These are phyloP conservation scores for Drosophila pseudoobscura DNA, from an alignment of 1,140 invertebrate species.

Conservation along the genomic window DNA sequence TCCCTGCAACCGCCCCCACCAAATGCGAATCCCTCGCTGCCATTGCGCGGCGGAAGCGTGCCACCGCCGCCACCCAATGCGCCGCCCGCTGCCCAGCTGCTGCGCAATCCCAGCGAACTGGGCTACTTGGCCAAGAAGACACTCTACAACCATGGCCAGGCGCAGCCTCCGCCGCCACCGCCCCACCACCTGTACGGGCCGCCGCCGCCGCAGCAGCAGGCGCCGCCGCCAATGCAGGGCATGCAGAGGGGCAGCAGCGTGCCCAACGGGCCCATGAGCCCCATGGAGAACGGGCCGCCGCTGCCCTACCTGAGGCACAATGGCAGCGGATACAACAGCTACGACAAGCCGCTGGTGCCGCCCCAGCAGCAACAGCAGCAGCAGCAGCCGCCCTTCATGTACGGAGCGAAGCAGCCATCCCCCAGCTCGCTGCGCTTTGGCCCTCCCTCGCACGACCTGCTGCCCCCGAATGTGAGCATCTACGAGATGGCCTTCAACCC, in stretches of 20 bases:
- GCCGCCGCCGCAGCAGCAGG: conserved; percentile 65
- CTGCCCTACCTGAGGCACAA: conserved; percentile 70
- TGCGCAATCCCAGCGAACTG: conserved; percentile 74
- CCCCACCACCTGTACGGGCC: conserved; percentile 67
- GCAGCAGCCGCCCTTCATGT: conserved; percentile 66
- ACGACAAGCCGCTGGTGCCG: conserved; percentile 59
- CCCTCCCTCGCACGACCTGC: conserved; percentile 77
- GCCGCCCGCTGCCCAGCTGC: conserved; percentile 53
- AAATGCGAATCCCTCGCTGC: conserved; percentile 45
- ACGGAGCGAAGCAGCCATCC: conserved; percentile 68
- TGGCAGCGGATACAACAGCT: conserved; percentile 62
- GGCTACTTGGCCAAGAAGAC: conserved; percentile 76
- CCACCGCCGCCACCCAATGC: conserved; percentile 59
- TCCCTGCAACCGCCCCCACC: conserved; percentile 49
- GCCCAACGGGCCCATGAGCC: conserved; percentile 79
- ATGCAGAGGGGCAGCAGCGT: conserved; percentile 73
- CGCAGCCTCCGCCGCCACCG: conserved; percentile 55
- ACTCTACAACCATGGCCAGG: conserved; percentile 70
- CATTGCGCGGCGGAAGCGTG: conserved; percentile 72
- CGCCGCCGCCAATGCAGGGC: conserved; percentile 47
- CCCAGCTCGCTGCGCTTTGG: conserved; percentile 69
- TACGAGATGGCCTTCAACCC: conserved; percentile 82
- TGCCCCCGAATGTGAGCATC: conserved; percentile 82
- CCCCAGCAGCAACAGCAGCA: conserved; percentile 39
- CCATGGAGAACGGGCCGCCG: conserved; percentile 71